These are phyloP conservation scores for Ridgeia piscesae DNA, from an alignment of 1,140 invertebrate genomes.

Conservation along the genomic window DNA sequence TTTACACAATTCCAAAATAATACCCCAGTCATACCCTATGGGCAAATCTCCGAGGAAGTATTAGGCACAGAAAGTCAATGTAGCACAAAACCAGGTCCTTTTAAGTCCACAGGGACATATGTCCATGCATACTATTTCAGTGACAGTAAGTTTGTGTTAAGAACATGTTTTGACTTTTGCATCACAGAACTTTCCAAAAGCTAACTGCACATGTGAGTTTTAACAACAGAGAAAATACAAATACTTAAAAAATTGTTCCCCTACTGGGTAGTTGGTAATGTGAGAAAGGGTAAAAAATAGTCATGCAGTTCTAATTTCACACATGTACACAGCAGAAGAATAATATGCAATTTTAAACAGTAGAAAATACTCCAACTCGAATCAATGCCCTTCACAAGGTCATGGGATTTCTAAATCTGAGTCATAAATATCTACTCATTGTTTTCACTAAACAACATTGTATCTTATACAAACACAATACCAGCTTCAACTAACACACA, in stretches of 20 bases:
- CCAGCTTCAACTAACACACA: not conserved
- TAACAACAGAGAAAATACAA: not conserved
- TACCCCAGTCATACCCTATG: not conserved
- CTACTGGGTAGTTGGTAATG: not conserved
- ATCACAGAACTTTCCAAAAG: not conserved
- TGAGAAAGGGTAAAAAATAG: not conserved
- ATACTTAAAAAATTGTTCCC: not conserved
- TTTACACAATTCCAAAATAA: not conserved
- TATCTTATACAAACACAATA: not conserved
- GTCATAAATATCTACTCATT: not conserved
- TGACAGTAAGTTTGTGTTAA: not conserved
- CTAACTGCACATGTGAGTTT: not conserved
- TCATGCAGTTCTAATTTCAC: not conserved
- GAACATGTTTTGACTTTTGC: not conserved
- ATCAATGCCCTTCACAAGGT: slow-evolving; percentile 4
- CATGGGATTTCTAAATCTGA: not conserved
- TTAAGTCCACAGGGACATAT: not conserved
- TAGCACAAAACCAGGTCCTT: not conserved
- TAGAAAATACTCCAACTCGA: not conserved
- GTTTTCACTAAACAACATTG: not conserved
- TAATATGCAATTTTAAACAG: not conserved
- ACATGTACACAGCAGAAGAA: not conserved
- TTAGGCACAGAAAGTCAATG: not conserved
- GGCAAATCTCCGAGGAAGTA: not conserved
- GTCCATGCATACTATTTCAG: not conserved